These are phyloP conservation scores for Syngnathus rostellatus DNA, from an alignment of 2,797 vertebrate genomes.

Conservation along the genomic window DNA sequence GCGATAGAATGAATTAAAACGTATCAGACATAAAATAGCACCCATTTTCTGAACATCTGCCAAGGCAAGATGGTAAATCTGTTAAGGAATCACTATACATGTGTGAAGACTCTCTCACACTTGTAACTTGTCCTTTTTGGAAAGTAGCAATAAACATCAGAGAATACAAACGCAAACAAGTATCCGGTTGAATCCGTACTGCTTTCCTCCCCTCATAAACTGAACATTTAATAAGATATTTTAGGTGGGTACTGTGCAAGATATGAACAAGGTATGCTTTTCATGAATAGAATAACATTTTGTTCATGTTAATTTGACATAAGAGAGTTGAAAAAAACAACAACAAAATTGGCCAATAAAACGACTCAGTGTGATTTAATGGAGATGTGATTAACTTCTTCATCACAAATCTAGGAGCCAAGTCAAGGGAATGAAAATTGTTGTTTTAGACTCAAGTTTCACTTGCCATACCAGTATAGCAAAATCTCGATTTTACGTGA, in stretches of 20 bases:
- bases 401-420: neutral
- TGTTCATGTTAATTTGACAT: conserved; percentile 5
- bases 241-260: conserved; percentile 13
- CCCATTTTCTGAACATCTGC: neutral
- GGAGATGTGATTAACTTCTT: neutral
- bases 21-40: neutral
- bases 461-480: too few species aligned
- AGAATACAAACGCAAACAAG: conserved; percentile 41
- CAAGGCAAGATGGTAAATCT: conserved; percentile 15
- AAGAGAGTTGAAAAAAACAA: conserved; percentile 2
- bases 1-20: neutral
- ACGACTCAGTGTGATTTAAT: too few species aligned
- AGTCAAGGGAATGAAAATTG: neutral
- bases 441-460: neutral
- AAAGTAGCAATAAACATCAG: conserved; percentile 34
- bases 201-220: conserved; percentile 24
- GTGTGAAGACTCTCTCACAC: conserved; percentile 22
- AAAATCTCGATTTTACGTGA: too few species aligned
- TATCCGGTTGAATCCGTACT: conserved; percentile 32
- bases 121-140: conserved; percentile 27
- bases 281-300: conserved; percentile 10
- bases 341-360: neutral
- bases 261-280: neutral
- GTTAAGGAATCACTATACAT: conserved; percentile 17
- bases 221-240: conserved; percentile 31